Conservation (phyloP, 37 sponge, comb jelly and placozoan species). For the Chondrosia reniformis region DNA sequence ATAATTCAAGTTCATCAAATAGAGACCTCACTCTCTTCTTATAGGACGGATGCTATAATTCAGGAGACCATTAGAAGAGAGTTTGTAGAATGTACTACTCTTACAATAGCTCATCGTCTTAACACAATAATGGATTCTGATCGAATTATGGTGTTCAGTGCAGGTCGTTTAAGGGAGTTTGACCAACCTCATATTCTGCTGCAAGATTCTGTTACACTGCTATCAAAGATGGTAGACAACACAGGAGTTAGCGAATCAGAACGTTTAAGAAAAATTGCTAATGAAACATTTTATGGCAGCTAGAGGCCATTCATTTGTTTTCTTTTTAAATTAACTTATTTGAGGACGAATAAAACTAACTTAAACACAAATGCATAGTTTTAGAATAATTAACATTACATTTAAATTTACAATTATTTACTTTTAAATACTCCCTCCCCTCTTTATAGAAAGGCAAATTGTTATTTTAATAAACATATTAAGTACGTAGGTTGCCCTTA, state of each 20-base stretch:
- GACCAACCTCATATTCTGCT: constrained; percentile 40
- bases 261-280: constrained; percentile 19
- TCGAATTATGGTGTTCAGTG: constrained; percentile 55
- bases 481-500: no score
- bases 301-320: no score
- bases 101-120: constrained; percentile 68
- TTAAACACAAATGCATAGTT: no score
- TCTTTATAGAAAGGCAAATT: no score
- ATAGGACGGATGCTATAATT: constrained; percentile 62
- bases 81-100: constrained; percentile 54
- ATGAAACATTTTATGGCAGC: background rate
- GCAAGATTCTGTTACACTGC: background rate
- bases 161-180: constrained; percentile 42
- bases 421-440: no score
- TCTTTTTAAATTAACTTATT: no score
- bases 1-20: no score
- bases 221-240: constrained; percentile 22
- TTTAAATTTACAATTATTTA: no score
- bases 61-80: constrained; percentile 47
- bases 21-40: background rate
- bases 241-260: constrained; percentile 21
- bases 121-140: constrained; percentile 75
- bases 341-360: no score
- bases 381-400: no score
- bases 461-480: no score